These are phyloP conservation scores for Phania funesta DNA, from an alignment of 2,888 invertebrate genomes.

Conservation along the genomic window DNA sequence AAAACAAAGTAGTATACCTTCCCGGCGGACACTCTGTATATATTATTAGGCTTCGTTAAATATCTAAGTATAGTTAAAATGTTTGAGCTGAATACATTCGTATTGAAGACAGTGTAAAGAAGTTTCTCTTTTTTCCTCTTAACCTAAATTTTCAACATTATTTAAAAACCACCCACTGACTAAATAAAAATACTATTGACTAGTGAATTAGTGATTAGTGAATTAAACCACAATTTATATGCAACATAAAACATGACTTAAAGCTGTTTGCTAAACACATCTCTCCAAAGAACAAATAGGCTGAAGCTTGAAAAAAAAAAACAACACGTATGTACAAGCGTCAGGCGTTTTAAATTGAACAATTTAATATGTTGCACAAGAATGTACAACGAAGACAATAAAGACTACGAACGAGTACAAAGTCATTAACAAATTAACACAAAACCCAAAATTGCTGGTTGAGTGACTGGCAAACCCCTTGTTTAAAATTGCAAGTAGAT, in stretches of 20 bases:
- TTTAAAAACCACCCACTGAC: constrained; percentile 40
- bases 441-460: constrained; percentile 40
- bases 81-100: not conserved
- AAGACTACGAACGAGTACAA: constrained; percentile 20
- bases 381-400: constrained; percentile 9
- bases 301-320: constrained; percentile 13
- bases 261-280: constrained; percentile 53
- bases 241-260: constrained; percentile 54
- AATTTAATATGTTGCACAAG: constrained; percentile 50
- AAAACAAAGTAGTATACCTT: no score
- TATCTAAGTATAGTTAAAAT: no score
- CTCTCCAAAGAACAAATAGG: constrained; percentile 29
- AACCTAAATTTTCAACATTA: constrained; percentile 30
- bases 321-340: constrained; percentile 5
- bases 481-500: not conserved
- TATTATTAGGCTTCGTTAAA: no score
- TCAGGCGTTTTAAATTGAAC: constrained; percentile 33
- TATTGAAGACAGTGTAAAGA: not conserved
- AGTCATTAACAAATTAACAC: constrained; percentile 66
- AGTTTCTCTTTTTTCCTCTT: constrained; percentile 23
- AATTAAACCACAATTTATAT: constrained; percentile 58
- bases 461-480: constrained; percentile 33
- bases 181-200: constrained; percentile 20
- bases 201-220: no score
- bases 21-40: no score